A percentile compares a stretch with the other conserved stretches of the same genome.
phyloP scores from a whole-genome alignment of 2,113 vertebrate species.

The Halichoeres trimaculatus region DNA sequence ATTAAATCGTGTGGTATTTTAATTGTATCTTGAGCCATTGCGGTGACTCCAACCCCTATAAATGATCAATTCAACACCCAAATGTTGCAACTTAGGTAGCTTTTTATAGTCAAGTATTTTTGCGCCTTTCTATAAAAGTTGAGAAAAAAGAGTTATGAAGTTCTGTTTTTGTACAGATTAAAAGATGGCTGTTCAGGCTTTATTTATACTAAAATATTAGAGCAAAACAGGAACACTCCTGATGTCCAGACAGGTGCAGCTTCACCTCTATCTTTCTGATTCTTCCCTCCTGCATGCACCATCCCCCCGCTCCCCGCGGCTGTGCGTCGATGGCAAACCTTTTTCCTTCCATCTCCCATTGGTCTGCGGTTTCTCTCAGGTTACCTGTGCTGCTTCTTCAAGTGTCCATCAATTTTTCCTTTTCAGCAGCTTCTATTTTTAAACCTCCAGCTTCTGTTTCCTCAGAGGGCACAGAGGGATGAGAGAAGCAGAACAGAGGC shows the following conservation, averaged over 20 bases:
- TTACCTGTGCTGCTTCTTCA: constrained; percentile 58
- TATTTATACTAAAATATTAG: not conserved
- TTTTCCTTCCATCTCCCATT: not conserved
- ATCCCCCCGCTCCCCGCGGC: not conserved
- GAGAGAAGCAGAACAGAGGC: not conserved
- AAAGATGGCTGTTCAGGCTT: not conserved
- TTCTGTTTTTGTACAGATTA: not conserved
- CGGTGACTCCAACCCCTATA: no score
- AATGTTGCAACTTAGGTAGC: no score
- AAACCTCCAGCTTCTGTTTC: constrained; percentile 43
- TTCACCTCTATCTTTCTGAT: not conserved
- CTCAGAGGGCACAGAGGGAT: constrained; percentile 3
- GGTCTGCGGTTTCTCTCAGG: constrained; percentile 46
- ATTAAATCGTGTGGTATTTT: no score
- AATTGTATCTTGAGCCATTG: no score
- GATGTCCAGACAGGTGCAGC: not conserved
- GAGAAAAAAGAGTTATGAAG: no score
- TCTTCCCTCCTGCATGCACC: not conserved
- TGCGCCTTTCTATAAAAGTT: no score
- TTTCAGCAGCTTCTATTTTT: constrained; percentile 64
- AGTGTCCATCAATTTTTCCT: constrained; percentile 44
- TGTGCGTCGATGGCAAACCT: not conserved
- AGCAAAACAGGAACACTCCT: not conserved
- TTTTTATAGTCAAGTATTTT: no score
- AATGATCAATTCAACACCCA: no score